Percentiles rank a stretch among this genome's conserved stretches.
phyloP scores from a whole-genome alignment of 2,797 vertebrate species.

The Centropyge bicolor region DNA sequence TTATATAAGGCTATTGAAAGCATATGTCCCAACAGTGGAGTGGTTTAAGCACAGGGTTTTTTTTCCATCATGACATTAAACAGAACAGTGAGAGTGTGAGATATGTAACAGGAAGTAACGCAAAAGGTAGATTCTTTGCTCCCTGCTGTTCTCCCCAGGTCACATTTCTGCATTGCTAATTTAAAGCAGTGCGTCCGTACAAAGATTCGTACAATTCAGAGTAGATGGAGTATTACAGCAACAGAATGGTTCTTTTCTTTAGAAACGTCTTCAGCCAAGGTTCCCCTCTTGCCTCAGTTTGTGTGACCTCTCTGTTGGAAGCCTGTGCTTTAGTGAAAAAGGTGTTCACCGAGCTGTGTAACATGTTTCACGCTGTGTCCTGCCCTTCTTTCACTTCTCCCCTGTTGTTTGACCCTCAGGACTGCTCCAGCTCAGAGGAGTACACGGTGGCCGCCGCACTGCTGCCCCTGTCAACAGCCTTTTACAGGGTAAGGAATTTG shows the following conservation, averaged over 20 bases:
- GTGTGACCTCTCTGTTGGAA: slow-evolving; percentile 31
- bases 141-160: slow-evolving; percentile 2
- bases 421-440: slow-evolving; percentile 97
- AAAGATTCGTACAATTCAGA: background rate
- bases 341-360: slow-evolving; percentile 10
- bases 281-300: background rate
- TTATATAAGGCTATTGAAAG: slow-evolving; percentile 85
- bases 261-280: background rate
- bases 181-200: slow-evolving; percentile 6
- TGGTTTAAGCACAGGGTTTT: slow-evolving; percentile 51
- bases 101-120: slow-evolving; percentile 59
- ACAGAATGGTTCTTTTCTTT: background rate
- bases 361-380: slow-evolving; percentile 42
- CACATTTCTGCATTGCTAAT: slow-evolving; percentile 25
- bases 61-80: slow-evolving; percentile 51
- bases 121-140: slow-evolving; percentile 35
- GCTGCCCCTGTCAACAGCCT: slow-evolving; percentile 94
- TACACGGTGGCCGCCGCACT: slow-evolving; percentile 93
- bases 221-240: background rate
- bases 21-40: slow-evolving; percentile 71
- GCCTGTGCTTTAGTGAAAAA: slow-evolving; percentile 18
- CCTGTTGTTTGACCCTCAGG: slow-evolving; percentile 86
- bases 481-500: slow-evolving; percentile 92
- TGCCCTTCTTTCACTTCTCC: slow-evolving; percentile 48
- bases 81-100: slow-evolving; percentile 34